A percentile compares a stretch with the other conserved stretches of the same genome.
These are phyloP conservation scores for Falco novaeseelandiae DNA, from an alignment of 2,797 vertebrate genomes.

Conservation along the genomic window DNA sequence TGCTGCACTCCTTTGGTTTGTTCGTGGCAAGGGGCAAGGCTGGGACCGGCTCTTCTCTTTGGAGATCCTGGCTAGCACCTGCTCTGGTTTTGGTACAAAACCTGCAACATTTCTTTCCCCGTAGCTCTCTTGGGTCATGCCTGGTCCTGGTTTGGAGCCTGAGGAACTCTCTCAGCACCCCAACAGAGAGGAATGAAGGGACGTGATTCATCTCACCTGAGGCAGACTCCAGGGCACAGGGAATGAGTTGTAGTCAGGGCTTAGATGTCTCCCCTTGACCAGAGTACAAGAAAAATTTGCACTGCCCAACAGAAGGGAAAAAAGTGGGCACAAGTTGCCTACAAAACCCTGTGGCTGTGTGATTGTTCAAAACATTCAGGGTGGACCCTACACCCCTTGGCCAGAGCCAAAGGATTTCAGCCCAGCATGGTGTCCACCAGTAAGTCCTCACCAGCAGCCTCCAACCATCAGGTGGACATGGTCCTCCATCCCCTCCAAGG, in stretches of 20 bases:
- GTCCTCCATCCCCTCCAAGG: not conserved
- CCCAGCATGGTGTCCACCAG: not conserved
- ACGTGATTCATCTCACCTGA: not conserved
- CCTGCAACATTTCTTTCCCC: not conserved
- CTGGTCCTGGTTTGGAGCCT: not conserved
- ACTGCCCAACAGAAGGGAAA: not conserved
- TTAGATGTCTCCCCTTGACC: not conserved
- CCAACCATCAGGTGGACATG: not conserved
- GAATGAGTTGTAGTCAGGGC: not conserved
- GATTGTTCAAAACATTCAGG: not conserved
- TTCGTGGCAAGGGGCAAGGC: not conserved
- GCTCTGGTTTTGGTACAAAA: not conserved
- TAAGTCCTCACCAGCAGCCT: not conserved
- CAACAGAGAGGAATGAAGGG: not conserved
- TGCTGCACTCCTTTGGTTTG: too few relatives aligned
- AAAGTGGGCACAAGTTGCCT: not conserved
- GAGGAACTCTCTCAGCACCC: not conserved
- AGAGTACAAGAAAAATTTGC: not conserved
- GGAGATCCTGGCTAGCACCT: not conserved
- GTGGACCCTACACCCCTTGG: not conserved
- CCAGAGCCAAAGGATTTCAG: not conserved
- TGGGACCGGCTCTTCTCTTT: not conserved
- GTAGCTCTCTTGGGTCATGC: not conserved
- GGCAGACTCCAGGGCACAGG: not conserved
- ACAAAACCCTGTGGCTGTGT: not conserved